Evolutionary conservation across 2,888 invertebrate genomes (phyloP).

Genomic region (Mesorhabditis belari): DNA sequence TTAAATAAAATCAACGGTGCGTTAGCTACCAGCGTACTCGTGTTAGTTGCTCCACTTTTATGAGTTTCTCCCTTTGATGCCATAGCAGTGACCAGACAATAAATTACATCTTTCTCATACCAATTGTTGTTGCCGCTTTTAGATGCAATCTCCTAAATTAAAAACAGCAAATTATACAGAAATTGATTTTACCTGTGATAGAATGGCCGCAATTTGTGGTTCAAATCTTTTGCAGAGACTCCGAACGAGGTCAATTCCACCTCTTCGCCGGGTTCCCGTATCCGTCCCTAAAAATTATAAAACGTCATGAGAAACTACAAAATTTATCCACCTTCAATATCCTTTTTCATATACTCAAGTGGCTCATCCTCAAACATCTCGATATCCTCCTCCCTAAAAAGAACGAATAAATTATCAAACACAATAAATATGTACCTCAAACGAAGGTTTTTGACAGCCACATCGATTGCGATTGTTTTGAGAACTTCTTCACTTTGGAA

Average conservation of each 20-base stretch:
- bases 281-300: constrained; percentile 59
- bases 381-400: constrained; percentile 67
- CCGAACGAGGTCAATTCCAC: constrained; percentile 92
- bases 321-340: constrained; percentile 80
- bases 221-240: constrained; percentile 82
- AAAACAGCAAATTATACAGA: too few species aligned
- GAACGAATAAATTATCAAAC: not conserved
- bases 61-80: constrained; percentile 81
- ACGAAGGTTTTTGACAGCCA: constrained; percentile 96
- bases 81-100: constrained; percentile 89
- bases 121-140: too few species aligned
- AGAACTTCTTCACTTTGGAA: constrained; percentile 40
- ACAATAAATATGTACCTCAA: constrained; percentile 69
- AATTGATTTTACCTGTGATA: too few species aligned
- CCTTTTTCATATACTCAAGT: constrained; percentile 88
- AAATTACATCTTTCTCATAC: constrained; percentile 76
- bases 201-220: too few species aligned
- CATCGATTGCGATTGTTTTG: constrained; percentile 66
- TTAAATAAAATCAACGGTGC: not conserved
- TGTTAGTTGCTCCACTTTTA: constrained; percentile 57
- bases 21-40: constrained; percentile 40
- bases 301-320: not conserved
- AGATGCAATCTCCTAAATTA: too few species aligned
- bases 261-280: constrained; percentile 85
- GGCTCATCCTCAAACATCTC: constrained; percentile 96